A percentile compares a stretch with the other conserved stretches of the same genome.
These are phyloP conservation scores for Aptenodytes patagonicus DNA, from an alignment of 2,113 vertebrate genomes.

Conservation along the genomic window DNA sequence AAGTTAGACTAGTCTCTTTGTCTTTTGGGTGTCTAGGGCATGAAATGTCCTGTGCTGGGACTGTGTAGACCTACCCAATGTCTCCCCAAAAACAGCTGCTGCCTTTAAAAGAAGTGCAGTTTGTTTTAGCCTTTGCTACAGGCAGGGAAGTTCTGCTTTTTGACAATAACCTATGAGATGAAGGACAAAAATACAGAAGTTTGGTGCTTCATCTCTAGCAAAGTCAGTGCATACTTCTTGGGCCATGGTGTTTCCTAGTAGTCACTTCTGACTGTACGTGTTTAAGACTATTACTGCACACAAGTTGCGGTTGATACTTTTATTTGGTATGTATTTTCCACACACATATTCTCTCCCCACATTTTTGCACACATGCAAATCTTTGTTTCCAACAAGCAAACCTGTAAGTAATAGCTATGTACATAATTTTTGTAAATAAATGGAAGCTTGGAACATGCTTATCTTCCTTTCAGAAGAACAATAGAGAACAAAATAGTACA, in stretches of 20 bases:
- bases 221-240: background rate
- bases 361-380: background rate
- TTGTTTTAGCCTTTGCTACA: background rate
- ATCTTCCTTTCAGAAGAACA: background rate
- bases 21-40: background rate
- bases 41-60: background rate
- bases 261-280: background rate
- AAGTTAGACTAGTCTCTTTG: background rate
- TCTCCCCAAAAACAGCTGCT: background rate
- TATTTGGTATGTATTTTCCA: background rate
- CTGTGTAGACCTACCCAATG: background rate
- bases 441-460: background rate
- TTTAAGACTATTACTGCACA: background rate
- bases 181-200: background rate
- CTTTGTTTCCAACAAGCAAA: background rate
- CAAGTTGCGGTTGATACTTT: background rate
- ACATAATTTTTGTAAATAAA: background rate
- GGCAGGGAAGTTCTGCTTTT: background rate
- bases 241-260: background rate
- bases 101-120: background rate
- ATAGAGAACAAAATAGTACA: background rate
- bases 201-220: background rate
- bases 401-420: background rate
- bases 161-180: background rate
- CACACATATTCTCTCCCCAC: background rate